These are phyloP conservation scores for Sabatieria punctata DNA, from an alignment of 2,888 invertebrate species.

Conservation along the genomic window DNA sequence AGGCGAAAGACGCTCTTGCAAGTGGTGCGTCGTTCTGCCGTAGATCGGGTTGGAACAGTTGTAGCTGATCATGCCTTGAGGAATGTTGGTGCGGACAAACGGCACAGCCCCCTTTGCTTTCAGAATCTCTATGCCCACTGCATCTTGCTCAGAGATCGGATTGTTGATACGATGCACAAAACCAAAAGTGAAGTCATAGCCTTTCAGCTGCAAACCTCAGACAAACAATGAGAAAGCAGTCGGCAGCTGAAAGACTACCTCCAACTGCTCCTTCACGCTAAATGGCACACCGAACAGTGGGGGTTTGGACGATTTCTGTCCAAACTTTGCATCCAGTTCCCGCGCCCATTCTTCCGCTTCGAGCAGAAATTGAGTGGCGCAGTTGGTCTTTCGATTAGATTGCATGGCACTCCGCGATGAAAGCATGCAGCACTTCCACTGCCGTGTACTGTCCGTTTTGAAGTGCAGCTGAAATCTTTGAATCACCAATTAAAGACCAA, in stretches of 20 bases:
- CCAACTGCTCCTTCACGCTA: constrained; percentile 24
- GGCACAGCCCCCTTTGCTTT: constrained; percentile 33
- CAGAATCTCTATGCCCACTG: constrained; percentile 14
- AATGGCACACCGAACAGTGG: constrained; percentile 30
- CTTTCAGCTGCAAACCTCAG: constrained; percentile 16
- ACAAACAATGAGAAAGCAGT: constrained; percentile 16
- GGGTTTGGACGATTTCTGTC: constrained; percentile 12
- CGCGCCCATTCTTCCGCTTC: constrained; percentile 10
- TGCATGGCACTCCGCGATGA: constrained; percentile 11
- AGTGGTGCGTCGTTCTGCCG: constrained; percentile 31
- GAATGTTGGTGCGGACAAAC: constrained; percentile 33
- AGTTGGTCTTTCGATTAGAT: constrained; percentile 10
- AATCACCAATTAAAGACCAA: too few relatives aligned
- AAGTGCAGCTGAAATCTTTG: constrained; percentile 13
- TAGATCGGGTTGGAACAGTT: constrained; percentile 26
- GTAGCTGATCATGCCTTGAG: constrained; percentile 18
- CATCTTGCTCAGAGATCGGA: constrained; percentile 16
- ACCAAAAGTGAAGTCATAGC: constrained; percentile 27
- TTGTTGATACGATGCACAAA: constrained; percentile 25
- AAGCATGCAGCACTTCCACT: constrained; percentile 2
- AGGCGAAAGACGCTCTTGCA: constrained; percentile 22
- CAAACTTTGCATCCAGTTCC: not conserved
- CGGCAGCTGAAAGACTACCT: constrained; percentile 9
- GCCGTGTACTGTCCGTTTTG: not conserved
- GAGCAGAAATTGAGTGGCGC: constrained; percentile 10